A percentile compares a stretch with the other conserved stretches of the same genome.
phyloP scores from a whole-genome alignment of 2,113 vertebrate genomes.

The Pao palembangensis region DNA sequence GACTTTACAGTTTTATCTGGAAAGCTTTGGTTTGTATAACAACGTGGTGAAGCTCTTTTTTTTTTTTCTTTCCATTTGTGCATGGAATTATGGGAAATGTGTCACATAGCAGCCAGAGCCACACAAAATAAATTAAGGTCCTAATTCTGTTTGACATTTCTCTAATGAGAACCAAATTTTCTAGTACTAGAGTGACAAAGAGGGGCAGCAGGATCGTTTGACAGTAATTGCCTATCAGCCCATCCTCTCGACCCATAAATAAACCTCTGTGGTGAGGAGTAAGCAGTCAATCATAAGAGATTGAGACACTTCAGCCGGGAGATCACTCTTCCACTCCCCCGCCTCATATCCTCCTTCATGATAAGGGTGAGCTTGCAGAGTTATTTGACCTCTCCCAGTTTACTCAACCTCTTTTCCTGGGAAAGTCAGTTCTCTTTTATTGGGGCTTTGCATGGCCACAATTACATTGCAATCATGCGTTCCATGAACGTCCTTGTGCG shows the following conservation, averaged over 20 bases:
- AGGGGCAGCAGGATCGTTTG: constrained; percentile 54
- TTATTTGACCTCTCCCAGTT: constrained; percentile 7
- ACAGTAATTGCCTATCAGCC: constrained; percentile 66
- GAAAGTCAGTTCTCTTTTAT: not conserved
- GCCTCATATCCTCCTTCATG: constrained; percentile 7
- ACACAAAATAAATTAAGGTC: constrained; percentile 55
- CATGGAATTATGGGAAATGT: not conserved
- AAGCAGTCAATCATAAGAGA: constrained; percentile 47
- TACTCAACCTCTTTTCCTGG: constrained; percentile 1
- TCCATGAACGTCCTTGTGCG: too few species aligned
- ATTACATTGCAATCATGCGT: not conserved
- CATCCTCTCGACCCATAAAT: constrained; percentile 35
- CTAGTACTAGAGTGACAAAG: constrained; percentile 62
- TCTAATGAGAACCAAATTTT: constrained; percentile 71
- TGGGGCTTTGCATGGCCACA: not conserved
- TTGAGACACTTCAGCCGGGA: constrained; percentile 39
- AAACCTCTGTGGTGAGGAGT: constrained; percentile 52
- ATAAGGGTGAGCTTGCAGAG: constrained; percentile 15
- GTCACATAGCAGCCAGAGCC: not conserved
- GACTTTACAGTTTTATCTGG: not conserved
- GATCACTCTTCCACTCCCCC: constrained; percentile 38
- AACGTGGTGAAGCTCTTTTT: not conserved
- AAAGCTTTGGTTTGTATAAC: too few species aligned
- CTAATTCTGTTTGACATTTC: constrained; percentile 67
- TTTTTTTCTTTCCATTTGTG: not conserved